Conservation (phyloP, 2,888 invertebrate species). For the Oxystoma pomonae region DNA sequence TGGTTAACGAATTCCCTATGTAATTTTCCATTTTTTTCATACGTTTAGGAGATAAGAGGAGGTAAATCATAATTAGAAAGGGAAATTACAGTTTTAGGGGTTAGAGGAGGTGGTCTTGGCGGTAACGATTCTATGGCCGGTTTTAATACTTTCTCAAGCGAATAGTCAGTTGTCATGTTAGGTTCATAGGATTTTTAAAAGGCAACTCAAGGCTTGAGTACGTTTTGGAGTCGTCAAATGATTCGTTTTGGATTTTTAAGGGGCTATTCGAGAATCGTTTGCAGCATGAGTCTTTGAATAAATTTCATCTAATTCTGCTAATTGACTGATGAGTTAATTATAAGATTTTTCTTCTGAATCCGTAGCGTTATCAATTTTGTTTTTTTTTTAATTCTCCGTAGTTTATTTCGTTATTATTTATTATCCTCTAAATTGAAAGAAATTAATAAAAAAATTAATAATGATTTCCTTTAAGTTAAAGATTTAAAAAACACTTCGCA, state of each 20-base stretch:
- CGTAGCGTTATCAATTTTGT: too few species aligned
- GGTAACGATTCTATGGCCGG: constrained; percentile 1
- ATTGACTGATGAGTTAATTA: constrained; percentile 70
- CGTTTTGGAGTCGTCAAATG: constrained; percentile 73
- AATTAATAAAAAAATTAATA: too few species aligned
- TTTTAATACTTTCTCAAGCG: background rate
- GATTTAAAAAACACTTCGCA: too few species aligned
- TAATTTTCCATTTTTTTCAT: constrained; percentile 54
- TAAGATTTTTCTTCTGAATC: constrained; percentile 57
- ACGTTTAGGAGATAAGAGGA: constrained; percentile 75
- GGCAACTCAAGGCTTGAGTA: constrained; percentile 83
- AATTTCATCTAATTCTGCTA: constrained; percentile 76
- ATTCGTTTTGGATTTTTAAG: constrained; percentile 41
- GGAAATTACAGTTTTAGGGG: constrained; percentile 47
- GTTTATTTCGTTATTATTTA: constrained; percentile 46
- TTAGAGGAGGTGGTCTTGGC: constrained; percentile 5
- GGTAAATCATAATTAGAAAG: constrained; percentile 55
- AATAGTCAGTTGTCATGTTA: constrained; percentile 7
- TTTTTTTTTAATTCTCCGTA: constrained; percentile 25
- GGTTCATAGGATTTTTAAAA: constrained; percentile 72
- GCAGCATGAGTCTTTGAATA: constrained; percentile 64
- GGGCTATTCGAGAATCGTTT: constrained; percentile 44
- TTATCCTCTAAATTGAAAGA: too few species aligned
- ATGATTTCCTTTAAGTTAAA: too few species aligned
- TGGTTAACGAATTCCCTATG: constrained; percentile 38